These are phyloP conservation scores for Mesitornis unicolor DNA, from an alignment of 2,113 vertebrate genomes.

Conservation along the genomic window DNA sequence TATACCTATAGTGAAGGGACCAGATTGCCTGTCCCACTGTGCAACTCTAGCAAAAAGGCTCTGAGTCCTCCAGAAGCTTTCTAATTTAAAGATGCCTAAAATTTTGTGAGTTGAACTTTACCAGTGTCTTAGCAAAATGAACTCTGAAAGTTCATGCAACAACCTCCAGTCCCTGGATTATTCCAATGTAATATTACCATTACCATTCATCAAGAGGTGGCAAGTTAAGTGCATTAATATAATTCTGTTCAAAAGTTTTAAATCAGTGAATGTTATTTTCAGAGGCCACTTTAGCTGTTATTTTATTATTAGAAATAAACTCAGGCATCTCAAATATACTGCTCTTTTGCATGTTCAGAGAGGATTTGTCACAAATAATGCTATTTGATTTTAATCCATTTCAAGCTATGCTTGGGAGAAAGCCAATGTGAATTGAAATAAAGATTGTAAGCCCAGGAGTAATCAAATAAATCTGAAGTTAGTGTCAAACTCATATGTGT, in stretches of 20 bases:
- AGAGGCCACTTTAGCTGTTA: neutral
- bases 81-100: neutral
- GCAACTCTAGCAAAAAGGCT: neutral
- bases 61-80: neutral
- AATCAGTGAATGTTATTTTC: neutral
- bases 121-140: neutral
- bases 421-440: neutral
- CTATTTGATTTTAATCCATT: conserved; percentile 2
- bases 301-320: neutral
- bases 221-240: neutral
- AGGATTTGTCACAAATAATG: neutral
- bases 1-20: accelerated
- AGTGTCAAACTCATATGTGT: neutral
- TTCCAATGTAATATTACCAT: neutral
- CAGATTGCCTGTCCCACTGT: accelerated
- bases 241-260: neutral
- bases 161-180: neutral
- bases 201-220: neutral
- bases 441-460: neutral
- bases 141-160: neutral
- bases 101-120: neutral
- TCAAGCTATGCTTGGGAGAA: neutral
- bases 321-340: neutral
- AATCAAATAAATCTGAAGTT: conserved; percentile 3
- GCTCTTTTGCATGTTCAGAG: neutral